A percentile compares a stretch with the other conserved stretches of the same genome.
Conservation (phyloP, 1,140 invertebrate species). For the Zaprionus vittiger region DNA sequence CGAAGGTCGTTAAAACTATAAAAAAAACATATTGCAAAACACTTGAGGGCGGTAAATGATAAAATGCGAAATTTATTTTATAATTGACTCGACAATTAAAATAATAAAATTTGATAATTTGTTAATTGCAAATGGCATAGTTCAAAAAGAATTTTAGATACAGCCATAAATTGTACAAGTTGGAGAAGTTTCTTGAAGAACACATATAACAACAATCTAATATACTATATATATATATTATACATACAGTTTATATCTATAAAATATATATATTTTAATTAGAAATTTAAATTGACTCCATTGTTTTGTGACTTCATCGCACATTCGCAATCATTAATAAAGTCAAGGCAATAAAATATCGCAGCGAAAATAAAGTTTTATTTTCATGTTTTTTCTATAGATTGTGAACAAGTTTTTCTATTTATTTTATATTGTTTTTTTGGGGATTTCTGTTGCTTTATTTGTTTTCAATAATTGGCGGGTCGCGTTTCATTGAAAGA, state of each 20-base stretch:
- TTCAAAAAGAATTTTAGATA: background rate
- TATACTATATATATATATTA: background rate
- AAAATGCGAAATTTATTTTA: constrained; percentile 37
- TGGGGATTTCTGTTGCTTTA: constrained; percentile 1
- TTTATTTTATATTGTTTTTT: constrained; percentile 9
- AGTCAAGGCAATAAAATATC: constrained; percentile 16
- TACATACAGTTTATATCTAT: background rate
- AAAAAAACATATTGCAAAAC: constrained; percentile 33
- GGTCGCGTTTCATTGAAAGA: constrained; percentile 25
- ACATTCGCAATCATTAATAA: constrained; percentile 21
- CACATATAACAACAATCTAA: background rate
- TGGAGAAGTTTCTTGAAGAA: background rate
- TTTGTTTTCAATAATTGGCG: constrained; percentile 36
- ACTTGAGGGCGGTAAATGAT: constrained; percentile 65
- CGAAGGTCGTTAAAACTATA: constrained; percentile 54
- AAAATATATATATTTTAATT: constrained; percentile 19
- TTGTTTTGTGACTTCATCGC: constrained; percentile 15
- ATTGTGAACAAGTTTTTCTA: constrained; percentile 26
- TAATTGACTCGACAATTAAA: constrained; percentile 32
- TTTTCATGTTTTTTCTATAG: constrained; percentile 15
- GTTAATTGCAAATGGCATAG: constrained; percentile 1
- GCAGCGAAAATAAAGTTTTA: background rate
- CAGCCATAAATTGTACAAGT: background rate
- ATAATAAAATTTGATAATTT: background rate
- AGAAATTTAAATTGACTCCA: constrained; percentile 13